Conservation (phyloP, 2,888 invertebrate species). For the Tipula helvola region DNA sequence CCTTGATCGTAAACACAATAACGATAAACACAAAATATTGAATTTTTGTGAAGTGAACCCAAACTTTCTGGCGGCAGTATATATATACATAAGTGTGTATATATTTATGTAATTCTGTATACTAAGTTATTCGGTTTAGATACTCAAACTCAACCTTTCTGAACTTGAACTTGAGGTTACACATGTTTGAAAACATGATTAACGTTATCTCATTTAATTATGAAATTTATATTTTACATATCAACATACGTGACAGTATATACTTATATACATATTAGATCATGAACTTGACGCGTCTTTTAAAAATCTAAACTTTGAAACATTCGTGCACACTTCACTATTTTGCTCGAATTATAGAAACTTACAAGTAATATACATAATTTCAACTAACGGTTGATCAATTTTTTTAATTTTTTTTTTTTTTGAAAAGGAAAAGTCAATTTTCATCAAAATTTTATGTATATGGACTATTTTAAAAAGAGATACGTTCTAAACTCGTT, state of each 20-base stretch:
- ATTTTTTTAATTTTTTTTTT: too few relatives aligned
- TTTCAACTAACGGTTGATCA: background rate
- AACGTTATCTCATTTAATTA: background rate
- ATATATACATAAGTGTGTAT: too few relatives aligned
- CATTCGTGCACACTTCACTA: background rate
- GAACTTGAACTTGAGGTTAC: background rate
- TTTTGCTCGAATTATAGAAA: background rate
- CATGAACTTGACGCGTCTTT: background rate
- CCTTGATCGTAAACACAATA: too few relatives aligned
- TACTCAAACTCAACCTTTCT: background rate
- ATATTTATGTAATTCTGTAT: too few relatives aligned
- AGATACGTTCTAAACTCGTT: background rate
- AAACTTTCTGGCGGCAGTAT: too few relatives aligned
- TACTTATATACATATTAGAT: background rate
- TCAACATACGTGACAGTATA: background rate
- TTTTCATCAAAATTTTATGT: background rate
- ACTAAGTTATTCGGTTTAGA: background rate
- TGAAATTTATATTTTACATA: background rate
- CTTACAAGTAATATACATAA: background rate
- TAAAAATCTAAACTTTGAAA: too few relatives aligned
- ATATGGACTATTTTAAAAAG: background rate
- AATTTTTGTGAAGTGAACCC: too few relatives aligned
- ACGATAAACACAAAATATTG: too few relatives aligned
- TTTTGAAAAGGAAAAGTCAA: background rate
- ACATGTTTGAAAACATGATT: background rate